A percentile compares a stretch with the other conserved stretches of the same genome.
These are phyloP conservation scores for Brassicogethes aeneus DNA, from an alignment of 2,888 invertebrate species.

Conservation along the genomic window DNA sequence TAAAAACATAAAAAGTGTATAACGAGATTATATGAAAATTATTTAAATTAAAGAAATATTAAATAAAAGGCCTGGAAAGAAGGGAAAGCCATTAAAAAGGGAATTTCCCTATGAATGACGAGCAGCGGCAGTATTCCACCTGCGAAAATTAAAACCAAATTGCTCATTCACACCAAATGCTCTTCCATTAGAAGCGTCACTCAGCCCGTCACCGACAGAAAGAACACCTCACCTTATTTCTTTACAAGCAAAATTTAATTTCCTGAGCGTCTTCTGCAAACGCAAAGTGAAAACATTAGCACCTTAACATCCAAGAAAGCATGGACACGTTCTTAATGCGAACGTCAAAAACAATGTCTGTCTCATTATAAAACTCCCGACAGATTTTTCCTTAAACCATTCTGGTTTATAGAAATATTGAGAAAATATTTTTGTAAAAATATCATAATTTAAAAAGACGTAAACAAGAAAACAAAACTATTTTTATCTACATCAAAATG, in stretches of 20 bases:
- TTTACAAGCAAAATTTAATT: slow-evolving; percentile 43
- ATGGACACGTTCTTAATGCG: slow-evolving; percentile 33
- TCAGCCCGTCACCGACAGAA: slow-evolving; percentile 38
- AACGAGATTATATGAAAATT: background rate
- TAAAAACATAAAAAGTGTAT: background rate
- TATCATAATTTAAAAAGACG: no score
- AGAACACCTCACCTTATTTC: slow-evolving; percentile 41
- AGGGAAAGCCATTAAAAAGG: slow-evolving; percentile 11
- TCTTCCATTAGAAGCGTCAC: slow-evolving; percentile 40
- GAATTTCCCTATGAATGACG: slow-evolving; percentile 31
- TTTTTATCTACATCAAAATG: no score
- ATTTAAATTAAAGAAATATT: slow-evolving; percentile 3
- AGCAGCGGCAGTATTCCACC: slow-evolving; percentile 19
- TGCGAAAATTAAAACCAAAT: slow-evolving; percentile 43
- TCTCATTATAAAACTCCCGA: slow-evolving; percentile 26
- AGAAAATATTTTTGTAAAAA: background rate
- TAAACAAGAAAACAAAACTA: no score
- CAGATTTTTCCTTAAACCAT: slow-evolving; percentile 26
- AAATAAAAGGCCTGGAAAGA: background rate
- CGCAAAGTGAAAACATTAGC: slow-evolving; percentile 42
- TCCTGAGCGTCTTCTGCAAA: slow-evolving; percentile 39
- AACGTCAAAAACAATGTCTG: slow-evolving; percentile 39
- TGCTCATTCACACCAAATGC: slow-evolving; percentile 43
- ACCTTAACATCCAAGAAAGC: slow-evolving; percentile 33
- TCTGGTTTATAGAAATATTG: no score